phyloP scores from a whole-genome alignment of 2,797 vertebrate species.

The Artibeus lituratus region DNA sequence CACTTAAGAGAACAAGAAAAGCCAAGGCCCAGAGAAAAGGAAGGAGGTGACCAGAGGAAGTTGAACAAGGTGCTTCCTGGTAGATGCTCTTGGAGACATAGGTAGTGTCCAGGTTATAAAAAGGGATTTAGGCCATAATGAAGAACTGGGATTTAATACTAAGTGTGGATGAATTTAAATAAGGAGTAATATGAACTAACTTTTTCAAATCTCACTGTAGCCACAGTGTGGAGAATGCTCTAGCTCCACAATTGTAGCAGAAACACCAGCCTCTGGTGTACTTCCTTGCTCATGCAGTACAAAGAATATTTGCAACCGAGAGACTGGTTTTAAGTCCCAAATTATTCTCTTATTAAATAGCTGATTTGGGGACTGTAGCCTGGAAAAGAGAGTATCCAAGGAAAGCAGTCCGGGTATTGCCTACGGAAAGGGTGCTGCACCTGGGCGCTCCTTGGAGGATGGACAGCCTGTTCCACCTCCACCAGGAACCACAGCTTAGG shows the following conservation, averaged over 20 bases:
- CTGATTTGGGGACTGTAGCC: not conserved
- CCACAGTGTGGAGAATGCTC: not conserved
- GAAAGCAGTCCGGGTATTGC: not conserved
- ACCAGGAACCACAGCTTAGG: too few species aligned
- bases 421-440: not conserved
- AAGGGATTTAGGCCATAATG: not conserved
- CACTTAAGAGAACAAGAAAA: not conserved
- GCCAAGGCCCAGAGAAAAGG: not conserved
- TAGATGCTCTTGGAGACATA: not conserved
- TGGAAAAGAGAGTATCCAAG: not conserved
- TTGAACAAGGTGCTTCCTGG: not conserved
- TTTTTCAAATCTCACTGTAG: not conserved
- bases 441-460: too few species aligned
- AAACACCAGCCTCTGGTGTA: not conserved
- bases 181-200: not conserved
- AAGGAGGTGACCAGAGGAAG: not conserved
- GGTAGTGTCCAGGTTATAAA: not conserved
- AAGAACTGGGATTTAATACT: not conserved
- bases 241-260: not conserved
- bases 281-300: not conserved
- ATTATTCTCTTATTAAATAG: not conserved
- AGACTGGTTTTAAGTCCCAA: not conserved
- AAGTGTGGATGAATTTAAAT: not conserved
- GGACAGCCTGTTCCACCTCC: not conserved
- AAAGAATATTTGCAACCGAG: not conserved